Conservation (phyloP, 2,888 invertebrate genomes). For the Caenorhabditis drosophilae region DNA sequence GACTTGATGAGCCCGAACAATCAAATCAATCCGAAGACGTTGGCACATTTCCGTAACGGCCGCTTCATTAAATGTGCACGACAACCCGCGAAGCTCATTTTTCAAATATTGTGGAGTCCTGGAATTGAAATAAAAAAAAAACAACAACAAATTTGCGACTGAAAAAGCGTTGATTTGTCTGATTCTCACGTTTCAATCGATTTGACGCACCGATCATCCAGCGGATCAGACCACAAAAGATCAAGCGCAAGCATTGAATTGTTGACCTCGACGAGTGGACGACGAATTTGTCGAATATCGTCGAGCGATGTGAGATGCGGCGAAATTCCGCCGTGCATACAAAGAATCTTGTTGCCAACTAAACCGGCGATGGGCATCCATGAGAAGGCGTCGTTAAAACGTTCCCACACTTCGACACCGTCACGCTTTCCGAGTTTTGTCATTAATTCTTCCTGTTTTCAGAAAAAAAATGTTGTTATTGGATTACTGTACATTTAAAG, state of each 20-base stretch:
- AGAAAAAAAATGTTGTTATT: too few relatives aligned
- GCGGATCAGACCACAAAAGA: conserved; percentile 37
- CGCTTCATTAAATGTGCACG: conserved; percentile 19
- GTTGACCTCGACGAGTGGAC: conserved; percentile 18
- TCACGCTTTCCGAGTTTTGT: neutral
- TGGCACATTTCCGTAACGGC: conserved; percentile 20
- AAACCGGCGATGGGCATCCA: conserved; percentile 38
- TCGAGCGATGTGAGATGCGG: conserved; percentile 14
- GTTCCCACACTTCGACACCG: conserved; percentile 13
- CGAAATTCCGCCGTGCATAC: conserved; percentile 49
- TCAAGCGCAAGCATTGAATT: conserved; percentile 16
- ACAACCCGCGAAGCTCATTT: conserved; percentile 16
- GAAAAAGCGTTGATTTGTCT: too few relatives aligned
- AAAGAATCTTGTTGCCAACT: conserved; percentile 33
- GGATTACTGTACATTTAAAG: neutral
- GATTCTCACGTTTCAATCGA: too few relatives aligned
- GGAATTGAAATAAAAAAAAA: too few relatives aligned
- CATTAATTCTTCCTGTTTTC: neutral
- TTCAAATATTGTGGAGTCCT: neutral
- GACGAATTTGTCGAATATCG: conserved; percentile 31
- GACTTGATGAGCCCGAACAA: conserved; percentile 17
- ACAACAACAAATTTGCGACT: too few relatives aligned
- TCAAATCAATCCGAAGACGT: conserved; percentile 10
- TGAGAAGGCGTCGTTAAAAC: conserved; percentile 32
- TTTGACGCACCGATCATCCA: conserved; percentile 4